Percentiles rank a stretch among this genome's conserved stretches.
Evolutionary conservation across 2,113 vertebrate genomes (phyloP).

Genomic region (Otus sunia): DNA sequence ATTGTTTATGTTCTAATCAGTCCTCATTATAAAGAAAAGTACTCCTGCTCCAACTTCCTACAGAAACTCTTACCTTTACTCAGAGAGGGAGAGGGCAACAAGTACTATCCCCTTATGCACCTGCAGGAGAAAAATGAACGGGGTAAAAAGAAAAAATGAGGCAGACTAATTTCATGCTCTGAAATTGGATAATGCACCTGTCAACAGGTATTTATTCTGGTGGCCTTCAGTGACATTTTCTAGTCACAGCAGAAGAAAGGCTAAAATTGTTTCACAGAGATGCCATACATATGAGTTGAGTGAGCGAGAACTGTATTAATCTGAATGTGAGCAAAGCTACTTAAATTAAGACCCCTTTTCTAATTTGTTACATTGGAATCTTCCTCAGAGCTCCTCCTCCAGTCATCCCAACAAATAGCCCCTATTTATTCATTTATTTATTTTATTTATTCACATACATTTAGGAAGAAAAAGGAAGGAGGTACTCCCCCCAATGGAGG

Average conservation of each 20-base stretch:
- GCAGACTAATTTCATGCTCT: not conserved
- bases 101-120: not conserved
- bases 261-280: constrained; percentile 18
- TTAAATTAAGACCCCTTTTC: constrained; percentile 22
- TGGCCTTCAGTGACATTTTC: constrained; percentile 14
- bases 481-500: not conserved
- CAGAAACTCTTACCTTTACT: not conserved
- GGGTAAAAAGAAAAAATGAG: not conserved
- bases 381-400: constrained; percentile 1
- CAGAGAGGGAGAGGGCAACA: not conserved
- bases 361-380: constrained; percentile 26
- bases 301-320: not conserved
- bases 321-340: constrained; percentile 36
- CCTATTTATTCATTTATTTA: constrained; percentile 17
- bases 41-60: not conserved
- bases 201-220: constrained; percentile 21
- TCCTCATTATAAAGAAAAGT: constrained; percentile 17
- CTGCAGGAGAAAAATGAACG: not conserved
- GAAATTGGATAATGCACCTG: constrained; percentile 6
- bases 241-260: not conserved
- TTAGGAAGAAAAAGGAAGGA: constrained; percentile 13
- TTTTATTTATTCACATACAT: constrained; percentile 18
- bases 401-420: constrained; percentile 31
- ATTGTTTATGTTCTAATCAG: not conserved
- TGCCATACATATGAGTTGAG: not conserved